These are phyloP conservation scores for Pachypanchax playfairii DNA, from an alignment of 2,113 vertebrate species.

Conservation along the genomic window DNA sequence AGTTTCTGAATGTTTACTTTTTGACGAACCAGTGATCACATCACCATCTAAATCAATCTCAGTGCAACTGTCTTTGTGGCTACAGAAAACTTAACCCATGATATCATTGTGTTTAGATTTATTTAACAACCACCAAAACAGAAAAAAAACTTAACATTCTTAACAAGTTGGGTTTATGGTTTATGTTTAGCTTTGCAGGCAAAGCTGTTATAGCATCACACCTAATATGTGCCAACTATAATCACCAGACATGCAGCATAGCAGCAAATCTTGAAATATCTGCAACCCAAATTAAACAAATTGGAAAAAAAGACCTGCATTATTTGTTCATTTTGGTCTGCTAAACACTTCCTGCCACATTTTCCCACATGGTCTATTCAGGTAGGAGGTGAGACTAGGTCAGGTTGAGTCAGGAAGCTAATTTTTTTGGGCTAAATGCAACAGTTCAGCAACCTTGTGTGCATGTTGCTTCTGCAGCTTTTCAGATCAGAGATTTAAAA, in stretches of 20 bases:
- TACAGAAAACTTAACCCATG: not conserved
- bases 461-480: not conserved
- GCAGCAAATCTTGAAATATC: too few species aligned
- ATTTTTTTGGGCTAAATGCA: not conserved
- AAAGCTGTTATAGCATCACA: too few species aligned
- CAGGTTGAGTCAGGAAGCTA: not conserved
- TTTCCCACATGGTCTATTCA: constrained; percentile 30
- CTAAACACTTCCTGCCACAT: constrained; percentile 17
- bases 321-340: not conserved
- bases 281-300: not conserved
- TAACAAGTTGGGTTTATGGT: too few species aligned
- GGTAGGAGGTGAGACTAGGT: constrained; percentile 26
- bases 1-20: not conserved
- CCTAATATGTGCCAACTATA: too few species aligned
- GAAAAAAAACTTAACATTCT: not conserved
- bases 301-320: not conserved
- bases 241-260: too few species aligned
- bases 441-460: not conserved
- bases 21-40: not conserved
- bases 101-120: not conserved
- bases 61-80: not conserved
- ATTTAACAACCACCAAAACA: not conserved
- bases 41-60: not conserved
- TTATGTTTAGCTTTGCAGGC: too few species aligned
- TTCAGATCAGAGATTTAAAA: not conserved